Evolutionary conservation across 2,888 invertebrate genomes (phyloP), one percentile per base, ranked within the genome.

Genomic region (Chymomyza procnemis): DNA sequence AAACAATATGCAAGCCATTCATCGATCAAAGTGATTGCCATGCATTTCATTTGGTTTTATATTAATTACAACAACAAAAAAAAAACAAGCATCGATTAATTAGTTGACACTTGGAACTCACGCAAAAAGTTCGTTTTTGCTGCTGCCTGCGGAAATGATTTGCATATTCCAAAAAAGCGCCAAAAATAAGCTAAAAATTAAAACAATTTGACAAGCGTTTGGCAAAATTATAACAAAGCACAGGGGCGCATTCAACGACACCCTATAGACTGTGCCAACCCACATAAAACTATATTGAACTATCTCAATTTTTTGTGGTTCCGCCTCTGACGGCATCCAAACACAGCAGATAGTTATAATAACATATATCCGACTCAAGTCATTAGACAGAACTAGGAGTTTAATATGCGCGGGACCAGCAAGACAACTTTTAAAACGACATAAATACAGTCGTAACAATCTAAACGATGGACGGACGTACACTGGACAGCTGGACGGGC

Each of bases 371-470:
- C 21, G 63, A 55, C 73, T 54, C 50, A 18, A 75, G 52, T 73
- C 72, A 75, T 73, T 75, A 67, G 69, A 62, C 48, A 69, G 52
- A 71, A 73, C 57, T 72, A 67, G 73, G 71, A 61, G 57, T 41
- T 12, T 61, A 62, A 64, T 70, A 76, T 58, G 62, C 61, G 66
- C 74, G 62, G 62, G 65, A 66, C 50, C 62, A 22, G 62, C 54
- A 41, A 57, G 66, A 70, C 72, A 74, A 76, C 34, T 41, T 41
- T 41, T 41, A 41, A 41, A 41, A 41, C 34, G 12, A 41, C 34
- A 74, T 74, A 68, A 80, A 76, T 73, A 71, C 66, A 73, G 63
- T 60, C 76, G 70, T 78, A 78, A 80, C 71, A 69, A 54, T 58
- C 48, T 12, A 41, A 12, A 41, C 34, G 34, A 41, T 41, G 34